Evolutionary conservation across 2,113 vertebrate species (phyloP).

Genomic region (Rhynchomys soricoides): DNA sequence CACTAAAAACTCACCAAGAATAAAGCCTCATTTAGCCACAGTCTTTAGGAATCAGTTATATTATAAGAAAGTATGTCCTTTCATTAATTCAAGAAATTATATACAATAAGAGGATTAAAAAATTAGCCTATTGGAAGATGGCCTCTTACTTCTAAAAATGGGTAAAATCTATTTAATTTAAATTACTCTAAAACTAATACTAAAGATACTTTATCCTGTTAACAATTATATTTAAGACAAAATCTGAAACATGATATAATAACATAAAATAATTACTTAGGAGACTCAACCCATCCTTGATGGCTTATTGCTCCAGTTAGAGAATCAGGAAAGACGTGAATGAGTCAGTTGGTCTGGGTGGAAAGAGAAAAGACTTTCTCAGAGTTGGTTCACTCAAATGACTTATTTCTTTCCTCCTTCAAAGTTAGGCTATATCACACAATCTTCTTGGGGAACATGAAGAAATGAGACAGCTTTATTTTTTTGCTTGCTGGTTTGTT

Average conservation of each 20-base stretch:
- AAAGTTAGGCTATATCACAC: constrained; percentile 67
- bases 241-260: constrained; percentile 77
- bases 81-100: neutral
- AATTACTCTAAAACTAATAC: constrained; percentile 29
- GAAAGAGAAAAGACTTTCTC: constrained; percentile 55
- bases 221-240: constrained; percentile 72
- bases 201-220: constrained; percentile 73
- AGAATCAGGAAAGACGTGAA: constrained; percentile 64
- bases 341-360: constrained; percentile 50
- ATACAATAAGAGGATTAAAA: constrained; percentile 15
- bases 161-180: constrained; percentile 3
- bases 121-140: neutral
- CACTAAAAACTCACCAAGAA: constrained; percentile 27
- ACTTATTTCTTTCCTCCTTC: constrained; percentile 78
- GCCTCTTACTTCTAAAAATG: neutral
- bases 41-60: neutral
- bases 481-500: neutral
- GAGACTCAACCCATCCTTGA: neutral
- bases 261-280: constrained; percentile 52
- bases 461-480: constrained; percentile 44
- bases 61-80: constrained; percentile 13
- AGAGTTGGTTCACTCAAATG: constrained; percentile 66
- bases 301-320: constrained; percentile 29
- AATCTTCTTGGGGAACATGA: constrained; percentile 55
- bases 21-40: constrained; percentile 1